These are phyloP conservation scores for Hippocampus kuda DNA, from an alignment of 2,797 vertebrate species.

Conservation along the genomic window DNA sequence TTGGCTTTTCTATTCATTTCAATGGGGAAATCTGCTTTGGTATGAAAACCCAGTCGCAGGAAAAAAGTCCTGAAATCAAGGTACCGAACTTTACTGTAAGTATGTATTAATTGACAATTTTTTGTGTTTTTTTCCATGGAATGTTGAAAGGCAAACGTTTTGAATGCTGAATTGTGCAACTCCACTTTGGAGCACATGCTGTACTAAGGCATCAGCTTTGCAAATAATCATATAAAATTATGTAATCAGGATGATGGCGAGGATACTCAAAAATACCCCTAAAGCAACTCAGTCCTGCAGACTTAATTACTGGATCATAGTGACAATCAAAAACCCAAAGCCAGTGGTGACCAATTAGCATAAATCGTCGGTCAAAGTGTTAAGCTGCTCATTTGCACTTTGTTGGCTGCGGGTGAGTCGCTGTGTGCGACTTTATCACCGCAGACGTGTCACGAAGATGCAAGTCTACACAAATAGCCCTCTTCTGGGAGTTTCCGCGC, in stretches of 20 bases:
- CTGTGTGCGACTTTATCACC: background rate
- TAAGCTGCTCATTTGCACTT: slow-evolving; percentile 8
- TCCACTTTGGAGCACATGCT: no score
- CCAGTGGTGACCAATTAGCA: slow-evolving; percentile 2
- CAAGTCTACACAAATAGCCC: background rate
- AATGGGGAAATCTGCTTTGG: no score
- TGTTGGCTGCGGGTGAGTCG: slow-evolving; percentile 1
- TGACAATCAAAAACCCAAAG: slow-evolving; percentile 8
- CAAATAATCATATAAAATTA: background rate
- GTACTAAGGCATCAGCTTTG: background rate
- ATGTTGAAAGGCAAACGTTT: background rate
- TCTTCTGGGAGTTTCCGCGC: background rate
- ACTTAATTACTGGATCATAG: slow-evolving; percentile 3
- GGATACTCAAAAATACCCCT: background rate
- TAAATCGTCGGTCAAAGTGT: slow-evolving; percentile 4
- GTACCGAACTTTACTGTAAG: background rate
- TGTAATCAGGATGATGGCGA: background rate
- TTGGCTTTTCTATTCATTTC: no score
- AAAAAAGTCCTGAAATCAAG: no score
- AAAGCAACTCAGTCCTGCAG: background rate
- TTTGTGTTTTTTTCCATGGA: background rate
- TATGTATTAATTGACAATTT: background rate
- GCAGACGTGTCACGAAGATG: background rate
- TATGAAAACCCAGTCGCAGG: no score
- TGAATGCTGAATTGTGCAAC: background rate